A percentile compares a stretch with the other conserved stretches of the same genome.
These are phyloP conservation scores for Ennomos erosarius DNA, from an alignment of 2,888 invertebrate genomes.

Conservation along the genomic window DNA sequence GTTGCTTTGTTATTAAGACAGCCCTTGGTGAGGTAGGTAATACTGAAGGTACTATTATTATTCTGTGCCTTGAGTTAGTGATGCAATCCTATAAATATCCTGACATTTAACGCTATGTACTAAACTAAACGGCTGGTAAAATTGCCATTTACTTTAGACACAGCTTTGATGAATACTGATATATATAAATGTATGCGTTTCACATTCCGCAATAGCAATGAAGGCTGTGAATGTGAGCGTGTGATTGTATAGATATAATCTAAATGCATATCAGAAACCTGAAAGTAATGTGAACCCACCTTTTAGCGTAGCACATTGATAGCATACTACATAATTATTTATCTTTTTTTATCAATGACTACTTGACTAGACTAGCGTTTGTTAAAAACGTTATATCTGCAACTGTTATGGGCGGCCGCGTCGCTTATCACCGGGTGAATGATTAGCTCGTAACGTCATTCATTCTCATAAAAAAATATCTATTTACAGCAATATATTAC, in stretches of 20 bases:
- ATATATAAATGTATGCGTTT: slow-evolving; percentile 3
- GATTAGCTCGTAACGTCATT: no score
- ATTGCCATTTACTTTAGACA: slow-evolving; percentile 5
- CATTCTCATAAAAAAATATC: no score
- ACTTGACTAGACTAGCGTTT: no score
- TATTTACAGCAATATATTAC: no score
- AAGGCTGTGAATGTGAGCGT: slow-evolving; percentile 2
- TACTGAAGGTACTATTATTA: no score
- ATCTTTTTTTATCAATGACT: no score
- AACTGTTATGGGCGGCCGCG: no score
- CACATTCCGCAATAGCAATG: slow-evolving; percentile 16
- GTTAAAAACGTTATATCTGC: no score
- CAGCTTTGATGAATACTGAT: slow-evolving; percentile 5
- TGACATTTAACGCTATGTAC: slow-evolving; percentile 27
- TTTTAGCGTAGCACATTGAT: slow-evolving; percentile 1
- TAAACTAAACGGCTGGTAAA: slow-evolving; percentile 23
- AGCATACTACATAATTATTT: slow-evolving; percentile 1
- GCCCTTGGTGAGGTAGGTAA: no score
- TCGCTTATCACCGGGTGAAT: no score
- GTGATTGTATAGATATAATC: slow-evolving; percentile 4
- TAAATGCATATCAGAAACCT: slow-evolving; percentile 9
- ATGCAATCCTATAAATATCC: slow-evolving; percentile 27
- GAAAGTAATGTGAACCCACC: slow-evolving; percentile 10
- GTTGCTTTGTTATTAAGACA: no score
- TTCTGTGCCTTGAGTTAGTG: slow-evolving; percentile 4